Evolutionary conservation across 2,888 invertebrate genomes (phyloP).

Genomic region (Tridacna crocea): DNA sequence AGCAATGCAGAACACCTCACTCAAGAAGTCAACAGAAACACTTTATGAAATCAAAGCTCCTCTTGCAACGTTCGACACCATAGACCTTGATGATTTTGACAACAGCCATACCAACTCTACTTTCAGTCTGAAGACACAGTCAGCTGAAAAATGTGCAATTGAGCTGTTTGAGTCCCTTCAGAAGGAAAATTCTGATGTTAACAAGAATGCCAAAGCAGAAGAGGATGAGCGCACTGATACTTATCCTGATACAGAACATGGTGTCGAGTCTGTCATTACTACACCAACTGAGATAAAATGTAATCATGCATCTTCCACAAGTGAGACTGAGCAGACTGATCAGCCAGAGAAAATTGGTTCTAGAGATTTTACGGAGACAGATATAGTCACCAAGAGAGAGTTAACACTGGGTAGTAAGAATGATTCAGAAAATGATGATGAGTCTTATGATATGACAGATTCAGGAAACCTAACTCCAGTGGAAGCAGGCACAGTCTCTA

Average conservation of each 20-base stretch:
- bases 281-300: neutral
- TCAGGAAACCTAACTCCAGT: constrained; percentile 19
- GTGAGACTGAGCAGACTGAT: neutral
- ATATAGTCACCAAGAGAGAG: neutral
- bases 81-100: constrained; percentile 76
- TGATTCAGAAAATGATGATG: neutral
- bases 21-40: constrained; percentile 56
- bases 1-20: constrained; percentile 38
- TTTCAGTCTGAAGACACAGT: neutral
- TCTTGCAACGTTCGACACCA: constrained; percentile 79
- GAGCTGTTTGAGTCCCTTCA: constrained; percentile 5
- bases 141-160: neutral
- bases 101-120: neutral
- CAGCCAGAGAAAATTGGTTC: neutral
- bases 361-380: neutral
- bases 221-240: neutral
- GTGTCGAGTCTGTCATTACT: neutral
- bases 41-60: constrained; percentile 71
- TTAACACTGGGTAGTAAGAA: neutral
- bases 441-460: constrained; percentile 6
- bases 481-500: constrained; percentile 37
- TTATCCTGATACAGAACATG: neutral
- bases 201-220: neutral
- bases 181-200: neutral
- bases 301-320: neutral